These are phyloP conservation scores for Clarias fuscus DNA, from an alignment of 2,797 vertebrate genomes.

Conservation along the genomic window DNA sequence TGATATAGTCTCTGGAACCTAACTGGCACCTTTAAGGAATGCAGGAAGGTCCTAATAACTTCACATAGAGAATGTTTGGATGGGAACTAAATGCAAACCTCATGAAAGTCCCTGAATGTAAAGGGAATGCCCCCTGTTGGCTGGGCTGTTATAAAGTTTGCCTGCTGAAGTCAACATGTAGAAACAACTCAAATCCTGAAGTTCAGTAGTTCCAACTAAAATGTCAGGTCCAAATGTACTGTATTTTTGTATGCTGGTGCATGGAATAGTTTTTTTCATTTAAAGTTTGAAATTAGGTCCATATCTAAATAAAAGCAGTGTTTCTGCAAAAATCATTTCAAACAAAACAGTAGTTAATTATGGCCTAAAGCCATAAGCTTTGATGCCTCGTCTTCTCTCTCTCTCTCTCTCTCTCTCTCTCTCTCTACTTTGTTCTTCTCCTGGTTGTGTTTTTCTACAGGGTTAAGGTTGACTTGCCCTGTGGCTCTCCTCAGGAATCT, in stretches of 20 bases:
- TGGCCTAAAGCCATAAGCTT: conserved; percentile 75
- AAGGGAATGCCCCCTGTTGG: too few species aligned
- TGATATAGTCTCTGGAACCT: too few species aligned
- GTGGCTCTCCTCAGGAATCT: conserved; percentile 66
- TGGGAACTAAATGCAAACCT: too few species aligned
- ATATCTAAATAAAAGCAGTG: conserved; percentile 71
- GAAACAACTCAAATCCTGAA: neutral
- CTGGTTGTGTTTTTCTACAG: conserved; percentile 73
- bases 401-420: neutral
- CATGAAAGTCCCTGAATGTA: too few species aligned
- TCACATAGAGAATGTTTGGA: too few species aligned
- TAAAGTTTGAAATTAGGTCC: conserved; percentile 60
- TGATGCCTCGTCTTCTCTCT: conserved; percentile 70
- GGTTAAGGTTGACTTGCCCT: conserved; percentile 71
- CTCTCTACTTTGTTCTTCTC: conserved; percentile 62
- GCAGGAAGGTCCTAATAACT: too few species aligned
- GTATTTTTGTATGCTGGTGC: too few species aligned
- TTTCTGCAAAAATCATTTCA: conserved; percentile 70
- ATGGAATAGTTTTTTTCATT: conserved; percentile 15
- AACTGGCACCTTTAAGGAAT: too few species aligned
- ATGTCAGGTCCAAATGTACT: neutral
- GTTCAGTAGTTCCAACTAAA: neutral
- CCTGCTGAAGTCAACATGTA: neutral
- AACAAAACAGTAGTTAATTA: conserved; percentile 74
- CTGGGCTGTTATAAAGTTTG: neutral